Conservation (phyloP, 2,797 vertebrate genomes). For the Iguana delicatissima region DNA sequence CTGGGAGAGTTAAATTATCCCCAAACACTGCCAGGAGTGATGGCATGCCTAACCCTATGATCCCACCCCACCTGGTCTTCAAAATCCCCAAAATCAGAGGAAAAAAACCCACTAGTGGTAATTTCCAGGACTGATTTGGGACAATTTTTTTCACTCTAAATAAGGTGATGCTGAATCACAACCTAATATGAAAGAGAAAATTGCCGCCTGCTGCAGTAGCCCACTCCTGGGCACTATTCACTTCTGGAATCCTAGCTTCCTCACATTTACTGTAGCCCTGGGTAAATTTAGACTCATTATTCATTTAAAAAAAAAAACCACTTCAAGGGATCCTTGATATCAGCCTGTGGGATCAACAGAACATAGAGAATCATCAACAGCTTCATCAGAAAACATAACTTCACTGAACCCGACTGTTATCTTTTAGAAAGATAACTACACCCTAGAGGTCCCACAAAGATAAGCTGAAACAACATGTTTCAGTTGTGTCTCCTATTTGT, state of each 20-base stretch:
- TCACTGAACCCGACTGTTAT: not conserved
- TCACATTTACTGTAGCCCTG: not conserved
- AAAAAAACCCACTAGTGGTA: too few species aligned
- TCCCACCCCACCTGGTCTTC: too few species aligned
- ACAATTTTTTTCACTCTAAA: too few species aligned
- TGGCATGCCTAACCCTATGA: too few species aligned
- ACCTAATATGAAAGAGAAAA: too few species aligned
- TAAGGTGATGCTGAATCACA: too few species aligned
- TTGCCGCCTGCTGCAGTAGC: too few species aligned
- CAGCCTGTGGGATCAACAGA: not conserved
- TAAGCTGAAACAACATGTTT: constrained; percentile 57
- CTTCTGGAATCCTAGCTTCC: constrained; percentile 39
- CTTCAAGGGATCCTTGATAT: not conserved
- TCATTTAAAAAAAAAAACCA: not conserved
- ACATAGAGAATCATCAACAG: not conserved
- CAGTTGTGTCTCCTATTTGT: constrained; percentile 44
- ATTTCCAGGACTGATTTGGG: too few species aligned
- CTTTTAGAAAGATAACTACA: not conserved
- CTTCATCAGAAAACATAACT: not conserved
- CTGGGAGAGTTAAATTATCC: too few species aligned
- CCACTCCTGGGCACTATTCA: not conserved
- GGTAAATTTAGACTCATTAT: not conserved
- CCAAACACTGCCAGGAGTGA: too few species aligned
- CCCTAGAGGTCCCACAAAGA: constrained; percentile 10
- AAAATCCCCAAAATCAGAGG: too few species aligned